Percentiles rank a stretch among this genome's conserved stretches.
Evolutionary conservation across 2,113 vertebrate species (phyloP).

Genomic region (Callionymus lyra): DNA sequence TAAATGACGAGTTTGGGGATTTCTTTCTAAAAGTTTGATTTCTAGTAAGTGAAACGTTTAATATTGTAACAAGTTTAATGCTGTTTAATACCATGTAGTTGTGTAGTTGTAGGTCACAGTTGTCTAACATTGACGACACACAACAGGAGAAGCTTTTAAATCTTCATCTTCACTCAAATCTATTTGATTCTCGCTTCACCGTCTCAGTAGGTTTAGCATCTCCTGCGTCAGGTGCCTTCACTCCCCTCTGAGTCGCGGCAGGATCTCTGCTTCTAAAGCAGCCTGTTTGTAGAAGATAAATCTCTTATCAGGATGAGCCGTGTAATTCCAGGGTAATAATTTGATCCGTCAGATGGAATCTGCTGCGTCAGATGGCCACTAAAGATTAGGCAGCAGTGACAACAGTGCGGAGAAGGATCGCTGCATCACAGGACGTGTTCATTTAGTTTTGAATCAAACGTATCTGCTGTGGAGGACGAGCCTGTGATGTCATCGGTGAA

Average conservation of each 20-base stretch:
- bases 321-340: slow-evolving; percentile 21
- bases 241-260: neutral
- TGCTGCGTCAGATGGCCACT: slow-evolving; percentile 27
- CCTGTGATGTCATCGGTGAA: neutral
- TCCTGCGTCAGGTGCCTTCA: neutral
- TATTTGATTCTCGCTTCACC: too few relatives aligned
- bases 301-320: slow-evolving; percentile 13
- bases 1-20: too few relatives aligned
- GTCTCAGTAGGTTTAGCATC: neutral
- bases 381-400: slow-evolving; percentile 15
- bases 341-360: slow-evolving; percentile 19
- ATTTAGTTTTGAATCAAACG: slow-evolving; percentile 7
- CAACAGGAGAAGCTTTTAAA: too few relatives aligned
- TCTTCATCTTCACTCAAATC: too few relatives aligned
- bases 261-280: slow-evolving; percentile 8
- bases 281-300: neutral
- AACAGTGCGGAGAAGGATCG: slow-evolving; percentile 9
- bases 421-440: too few relatives aligned
- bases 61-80: too few relatives aligned
- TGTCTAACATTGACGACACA: too few relatives aligned
- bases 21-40: too few relatives aligned
- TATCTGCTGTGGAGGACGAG: too few relatives aligned
- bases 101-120: too few relatives aligned
- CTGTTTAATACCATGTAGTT: too few relatives aligned
- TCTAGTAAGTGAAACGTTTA: too few relatives aligned